Base-by-base conservation (phyloP, 2,888 invertebrate genomes). In the Oscheius sp. region DNA sequence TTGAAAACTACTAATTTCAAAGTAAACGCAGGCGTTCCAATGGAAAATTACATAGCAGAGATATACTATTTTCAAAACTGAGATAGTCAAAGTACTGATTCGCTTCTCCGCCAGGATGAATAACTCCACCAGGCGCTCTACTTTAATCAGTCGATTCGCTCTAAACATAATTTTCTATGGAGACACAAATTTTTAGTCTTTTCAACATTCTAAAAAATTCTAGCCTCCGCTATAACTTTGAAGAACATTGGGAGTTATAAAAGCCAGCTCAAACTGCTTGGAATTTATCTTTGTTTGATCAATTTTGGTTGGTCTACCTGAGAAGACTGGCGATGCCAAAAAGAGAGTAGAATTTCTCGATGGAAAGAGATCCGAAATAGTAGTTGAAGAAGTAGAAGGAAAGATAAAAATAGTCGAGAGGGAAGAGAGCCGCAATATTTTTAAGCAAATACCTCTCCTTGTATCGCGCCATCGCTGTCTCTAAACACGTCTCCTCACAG, bases 1-100 rank as follows among this genome's bases (percentile, higher is more conserved):
- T 15, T 45, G 53, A 12, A 6, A 33, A n/a, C 72, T 70, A 53
- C 76, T 73, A 50, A 74, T 69, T 29, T 73, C 68, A 52, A 76
- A 82, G 45, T 76, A 82, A 5, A 69, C 75, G 64, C 81, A 81
- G 5, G 82, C 82, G 64, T 82, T 82, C 74, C 78, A 76, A 53
- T 85, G 85, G 63, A 85, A 85, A 6, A 84, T 27, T 15, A 65
- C 20, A 10, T 27, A 33, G 17, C 55, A 70, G 34, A 64, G 69
- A n/a, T 33, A 42, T 15, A 70, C 17, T 1, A 69, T n/a, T 39
- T 33, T 34, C 27, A 10, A 20, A 37, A 50, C 17, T 15, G 64
- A 37, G 17, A 69, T 53, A 15, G 53, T 53, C 5, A 73, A 71
- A 46, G 71, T 68, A 2, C 67, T 65, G 20, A 73, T 20, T 52